Base-by-base conservation (phyloP, 2,113 vertebrate genomes). In the Actenoides hombroni region DNA sequence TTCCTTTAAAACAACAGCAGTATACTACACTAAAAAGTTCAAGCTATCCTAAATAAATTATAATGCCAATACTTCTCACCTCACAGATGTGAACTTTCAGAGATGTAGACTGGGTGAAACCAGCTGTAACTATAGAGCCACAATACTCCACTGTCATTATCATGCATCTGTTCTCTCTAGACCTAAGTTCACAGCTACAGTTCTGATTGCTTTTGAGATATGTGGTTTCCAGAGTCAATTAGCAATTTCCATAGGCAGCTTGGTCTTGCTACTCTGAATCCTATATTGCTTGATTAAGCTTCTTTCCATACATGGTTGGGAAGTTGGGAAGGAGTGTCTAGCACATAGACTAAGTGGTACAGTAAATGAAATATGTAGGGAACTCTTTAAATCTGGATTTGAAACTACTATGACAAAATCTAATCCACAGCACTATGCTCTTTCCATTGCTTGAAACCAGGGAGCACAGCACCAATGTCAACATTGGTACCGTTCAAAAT, bases 131-230 rank as follows among this genome's bases (percentile, higher is more conserved):
- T 84, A 29, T 13, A 86, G 73, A 94, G 51, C 39, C 51, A 44
- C 49, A 19, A 48, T 54, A 81, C 16, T 18, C 42, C 23, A 20
- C 42, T 86, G 60, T 74, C 83, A 70, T 9, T 83, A 73, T 78
- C 91, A 91, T 81, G 79, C 73, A 94, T 86, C 76, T 1, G 16
- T 67, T 77, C 70, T 80, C 75, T 71, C 79, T 33, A 37, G n/a
- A 67, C 24, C 40, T 57, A 63, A 60, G 68, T 71, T 88, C 88
- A 71, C 51, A 53, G 79, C 64, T 48, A 40, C 88, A 64, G 60
- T 75, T 96, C 73, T 48, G 92, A 96, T 90, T 88, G 83, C 88
- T 90, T 86, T 70, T 77, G 56, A 86, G 94, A 92, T 92, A 94
- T 1, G 57, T 3, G 2, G 40, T 90, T 83, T 94, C 91, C 84